phyloP scores from a whole-genome alignment of 2,888 invertebrate genomes.

The Aquatica leii region DNA sequence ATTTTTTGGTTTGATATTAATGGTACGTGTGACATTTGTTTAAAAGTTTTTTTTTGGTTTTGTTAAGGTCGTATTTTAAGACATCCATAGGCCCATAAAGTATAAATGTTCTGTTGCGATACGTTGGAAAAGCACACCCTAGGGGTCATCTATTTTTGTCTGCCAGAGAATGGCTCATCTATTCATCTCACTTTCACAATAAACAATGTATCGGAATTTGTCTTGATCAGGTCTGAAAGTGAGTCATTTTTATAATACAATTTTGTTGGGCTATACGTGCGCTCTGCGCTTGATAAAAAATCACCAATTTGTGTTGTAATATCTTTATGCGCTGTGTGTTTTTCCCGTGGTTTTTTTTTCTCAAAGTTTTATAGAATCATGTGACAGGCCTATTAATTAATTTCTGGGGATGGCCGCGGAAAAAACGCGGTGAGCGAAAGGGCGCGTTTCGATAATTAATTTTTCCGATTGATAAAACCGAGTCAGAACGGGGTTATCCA shows the following conservation, averaged over 20 bases:
- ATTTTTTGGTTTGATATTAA: slow-evolving; percentile 23
- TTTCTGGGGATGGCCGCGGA: too few relatives aligned
- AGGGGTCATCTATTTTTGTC: slow-evolving; percentile 36
- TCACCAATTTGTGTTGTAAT: slow-evolving; percentile 52
- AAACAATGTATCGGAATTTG: slow-evolving; percentile 59
- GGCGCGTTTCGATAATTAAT: slow-evolving; percentile 7
- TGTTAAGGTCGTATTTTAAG: slow-evolving; percentile 10
- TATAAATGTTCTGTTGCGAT: slow-evolving; percentile 18
- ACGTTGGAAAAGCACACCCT: slow-evolving; percentile 25
- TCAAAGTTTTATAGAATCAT: background rate
- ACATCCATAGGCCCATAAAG: slow-evolving; percentile 20
- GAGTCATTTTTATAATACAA: slow-evolving; percentile 55
- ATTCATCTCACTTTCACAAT: slow-evolving; percentile 49
- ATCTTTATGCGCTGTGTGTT: slow-evolving; percentile 30
- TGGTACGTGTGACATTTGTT: slow-evolving; percentile 32
- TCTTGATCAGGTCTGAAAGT: slow-evolving; percentile 56
- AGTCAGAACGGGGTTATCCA: slow-evolving; percentile 8
- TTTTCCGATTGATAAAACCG: slow-evolving; percentile 3
- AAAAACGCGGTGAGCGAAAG: too few relatives aligned
- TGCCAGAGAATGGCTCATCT: slow-evolving; percentile 29
- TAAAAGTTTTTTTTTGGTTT: background rate
- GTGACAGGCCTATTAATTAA: too few relatives aligned
- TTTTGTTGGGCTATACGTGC: slow-evolving; percentile 49
- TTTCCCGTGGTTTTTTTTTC: slow-evolving; percentile 15
- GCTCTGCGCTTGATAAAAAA: slow-evolving; percentile 50